Conservation (phyloP, 2,113 vertebrate species). For the Festucalex cinctus region DNA sequence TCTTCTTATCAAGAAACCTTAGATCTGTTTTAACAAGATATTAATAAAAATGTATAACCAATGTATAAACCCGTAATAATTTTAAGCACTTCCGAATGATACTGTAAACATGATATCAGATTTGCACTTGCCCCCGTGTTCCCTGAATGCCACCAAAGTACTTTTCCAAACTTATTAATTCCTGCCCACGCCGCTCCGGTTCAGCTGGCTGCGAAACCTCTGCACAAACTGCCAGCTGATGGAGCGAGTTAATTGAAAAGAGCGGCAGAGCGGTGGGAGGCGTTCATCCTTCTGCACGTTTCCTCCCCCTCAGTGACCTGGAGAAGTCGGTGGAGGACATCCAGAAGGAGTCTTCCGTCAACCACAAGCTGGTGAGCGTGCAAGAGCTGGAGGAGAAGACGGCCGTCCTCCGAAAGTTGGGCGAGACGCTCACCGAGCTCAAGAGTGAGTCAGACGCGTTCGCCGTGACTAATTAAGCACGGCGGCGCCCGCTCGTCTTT, state of each 20-base stretch:
- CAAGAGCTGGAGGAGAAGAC: slow-evolving; percentile 97
- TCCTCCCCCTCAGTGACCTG: slow-evolving; percentile 79
- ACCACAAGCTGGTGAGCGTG: slow-evolving; percentile 83
- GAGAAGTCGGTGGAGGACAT: slow-evolving; percentile 95
- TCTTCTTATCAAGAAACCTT: too few species aligned
- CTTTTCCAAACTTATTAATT: slow-evolving; percentile 9
- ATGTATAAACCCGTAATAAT: background rate
- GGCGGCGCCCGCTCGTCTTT: slow-evolving; percentile 43
- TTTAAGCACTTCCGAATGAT: background rate
- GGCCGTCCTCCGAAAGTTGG: slow-evolving; percentile 85
- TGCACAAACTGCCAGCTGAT: slow-evolving; percentile 17
- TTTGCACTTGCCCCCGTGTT: background rate
- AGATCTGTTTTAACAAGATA: too few species aligned
- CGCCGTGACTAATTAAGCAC: slow-evolving; percentile 29
- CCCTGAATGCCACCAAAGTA: background rate
- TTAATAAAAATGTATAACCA: background rate
- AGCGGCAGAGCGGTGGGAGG: slow-evolving; percentile 25
- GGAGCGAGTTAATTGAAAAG: slow-evolving; percentile 27
- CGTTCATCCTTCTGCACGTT: slow-evolving; percentile 57
- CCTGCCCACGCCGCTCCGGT: slow-evolving; percentile 5
- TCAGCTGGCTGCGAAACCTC: background rate
- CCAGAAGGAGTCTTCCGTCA: slow-evolving; percentile 88
- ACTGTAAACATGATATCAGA: background rate
- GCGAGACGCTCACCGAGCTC: slow-evolving; percentile 91
- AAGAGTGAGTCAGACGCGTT: slow-evolving; percentile 81